Conservation (phyloP, 2,888 invertebrate genomes). For the Rhabditoides inermis region DNA sequence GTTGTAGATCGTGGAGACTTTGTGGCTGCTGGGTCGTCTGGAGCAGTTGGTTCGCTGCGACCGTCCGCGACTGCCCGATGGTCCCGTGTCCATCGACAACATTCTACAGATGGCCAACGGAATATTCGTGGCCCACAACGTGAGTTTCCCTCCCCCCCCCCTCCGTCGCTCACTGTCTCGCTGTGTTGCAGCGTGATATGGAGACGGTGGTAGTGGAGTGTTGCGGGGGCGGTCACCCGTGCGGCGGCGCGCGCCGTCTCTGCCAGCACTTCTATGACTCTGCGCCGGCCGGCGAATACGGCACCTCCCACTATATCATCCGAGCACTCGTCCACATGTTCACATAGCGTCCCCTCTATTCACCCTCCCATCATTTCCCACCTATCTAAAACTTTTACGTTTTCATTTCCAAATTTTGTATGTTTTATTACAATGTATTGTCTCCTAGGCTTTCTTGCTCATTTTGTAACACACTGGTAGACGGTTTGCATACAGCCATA, state of each 20-base stretch:
- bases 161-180: background rate
- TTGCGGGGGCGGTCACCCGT: slow-evolving; percentile 65
- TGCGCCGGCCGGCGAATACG: slow-evolving; percentile 91
- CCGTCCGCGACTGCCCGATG: slow-evolving; percentile 5
- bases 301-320: slow-evolving; percentile 87
- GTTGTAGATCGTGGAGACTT: slow-evolving; percentile 69
- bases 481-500: too few species aligned
- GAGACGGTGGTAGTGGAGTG: slow-evolving; percentile 86
- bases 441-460: too few species aligned
- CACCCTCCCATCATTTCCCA: too few species aligned
- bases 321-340: slow-evolving; percentile 50
- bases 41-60: slow-evolving; percentile 57
- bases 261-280: slow-evolving; percentile 95
- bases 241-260: slow-evolving; percentile 86
- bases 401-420: too few species aligned
- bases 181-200: slow-evolving; percentile 65
- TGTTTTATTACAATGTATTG: too few species aligned
- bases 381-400: too few species aligned
- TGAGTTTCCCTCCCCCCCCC: slow-evolving; percentile 53
- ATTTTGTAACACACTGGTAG: too few species aligned
- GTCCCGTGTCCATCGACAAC: slow-evolving; percentile 66
- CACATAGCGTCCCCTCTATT: slow-evolving; percentile 12
- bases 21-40: slow-evolving; percentile 82
- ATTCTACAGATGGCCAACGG: slow-evolving; percentile 87
- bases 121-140: slow-evolving; percentile 90